Conservation (phyloP, 2,888 invertebrate species). For the Lasioglossum oenotherae region DNA sequence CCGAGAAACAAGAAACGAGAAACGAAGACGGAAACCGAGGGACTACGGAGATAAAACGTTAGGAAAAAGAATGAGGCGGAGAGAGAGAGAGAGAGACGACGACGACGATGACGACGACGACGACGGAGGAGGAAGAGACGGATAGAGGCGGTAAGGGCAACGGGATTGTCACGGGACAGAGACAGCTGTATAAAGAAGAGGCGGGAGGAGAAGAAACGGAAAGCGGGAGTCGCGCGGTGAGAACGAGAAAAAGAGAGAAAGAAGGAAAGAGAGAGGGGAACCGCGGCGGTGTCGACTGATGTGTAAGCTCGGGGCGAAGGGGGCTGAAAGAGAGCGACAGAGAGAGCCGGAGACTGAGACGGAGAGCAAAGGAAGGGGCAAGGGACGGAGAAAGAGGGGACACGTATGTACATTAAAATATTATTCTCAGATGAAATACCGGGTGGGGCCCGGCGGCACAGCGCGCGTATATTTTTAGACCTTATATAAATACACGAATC, state of each 20-base stretch:
- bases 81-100: not conserved
- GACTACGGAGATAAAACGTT: conserved; percentile 11
- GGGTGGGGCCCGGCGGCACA: conserved; percentile 83
- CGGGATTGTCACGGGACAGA: conserved; percentile 59
- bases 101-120: not conserved
- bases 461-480: conserved; percentile 83
- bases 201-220: conserved; percentile 40
- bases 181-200: conserved; percentile 31
- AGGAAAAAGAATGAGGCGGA: conserved; percentile 15
- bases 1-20: conserved; percentile 26
- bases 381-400: conserved; percentile 68
- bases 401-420: conserved; percentile 83
- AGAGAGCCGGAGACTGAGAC: conserved; percentile 10
- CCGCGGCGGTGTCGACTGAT: conserved; percentile 56
- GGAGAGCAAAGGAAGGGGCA: conserved; percentile 37
- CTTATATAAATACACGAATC: conserved; percentile 85
- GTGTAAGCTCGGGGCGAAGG: conserved; percentile 41
- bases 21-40: conserved; percentile 25
- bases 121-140: not conserved
- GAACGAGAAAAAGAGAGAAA: conserved; percentile 48
- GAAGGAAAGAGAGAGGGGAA: conserved; percentile 62
- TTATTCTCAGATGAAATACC: conserved; percentile 85
- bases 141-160: conserved; percentile 43
- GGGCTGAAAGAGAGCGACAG: conserved; percentile 44
- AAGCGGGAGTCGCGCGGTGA: conserved; percentile 68